These are phyloP conservation scores for Eupeodes corollae DNA, from an alignment of 1,140 invertebrate species.

Conservation along the genomic window DNA sequence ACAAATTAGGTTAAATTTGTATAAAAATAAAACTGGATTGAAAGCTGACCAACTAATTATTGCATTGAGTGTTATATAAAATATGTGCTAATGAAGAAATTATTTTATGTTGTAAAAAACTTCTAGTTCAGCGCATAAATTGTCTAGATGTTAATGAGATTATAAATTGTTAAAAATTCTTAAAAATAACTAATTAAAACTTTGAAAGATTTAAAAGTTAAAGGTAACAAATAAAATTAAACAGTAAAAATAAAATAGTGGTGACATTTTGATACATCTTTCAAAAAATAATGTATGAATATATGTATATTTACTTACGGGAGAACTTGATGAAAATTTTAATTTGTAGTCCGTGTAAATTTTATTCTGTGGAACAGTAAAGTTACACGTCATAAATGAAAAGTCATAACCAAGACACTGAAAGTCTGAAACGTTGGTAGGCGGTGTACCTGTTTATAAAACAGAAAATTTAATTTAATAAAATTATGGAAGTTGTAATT, in stretches of 20 bases:
- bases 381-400: slow-evolving; percentile 25
- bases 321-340: neutral
- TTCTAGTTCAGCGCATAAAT: too few relatives aligned
- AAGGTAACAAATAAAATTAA: neutral
- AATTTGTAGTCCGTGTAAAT: slow-evolving; percentile 8
- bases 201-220: slow-evolving; percentile 3
- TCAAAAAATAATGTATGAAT: neutral
- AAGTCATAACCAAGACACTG: slow-evolving; percentile 21
- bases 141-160: too few relatives aligned
- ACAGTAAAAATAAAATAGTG: slow-evolving; percentile 1
- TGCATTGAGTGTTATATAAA: too few relatives aligned
- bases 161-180: neutral
- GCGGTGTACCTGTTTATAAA: slow-evolving; percentile 16
- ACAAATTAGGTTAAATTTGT: too few relatives aligned
- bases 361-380: slow-evolving; percentile 19
- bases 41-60: too few relatives aligned
- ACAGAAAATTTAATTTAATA: too few relatives aligned
- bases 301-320: neutral
- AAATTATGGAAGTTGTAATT: neutral
- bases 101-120: too few relatives aligned
- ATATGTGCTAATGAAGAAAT: too few relatives aligned
- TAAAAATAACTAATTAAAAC: slow-evolving; percentile 1
- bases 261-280: neutral
- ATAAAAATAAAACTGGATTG: too few relatives aligned
- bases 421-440: slow-evolving; percentile 14